A percentile compares a stretch with the other conserved stretches of the same genome.
Evolutionary conservation across 2,888 invertebrate species (phyloP).

Genomic region (Pecten maximus): DNA sequence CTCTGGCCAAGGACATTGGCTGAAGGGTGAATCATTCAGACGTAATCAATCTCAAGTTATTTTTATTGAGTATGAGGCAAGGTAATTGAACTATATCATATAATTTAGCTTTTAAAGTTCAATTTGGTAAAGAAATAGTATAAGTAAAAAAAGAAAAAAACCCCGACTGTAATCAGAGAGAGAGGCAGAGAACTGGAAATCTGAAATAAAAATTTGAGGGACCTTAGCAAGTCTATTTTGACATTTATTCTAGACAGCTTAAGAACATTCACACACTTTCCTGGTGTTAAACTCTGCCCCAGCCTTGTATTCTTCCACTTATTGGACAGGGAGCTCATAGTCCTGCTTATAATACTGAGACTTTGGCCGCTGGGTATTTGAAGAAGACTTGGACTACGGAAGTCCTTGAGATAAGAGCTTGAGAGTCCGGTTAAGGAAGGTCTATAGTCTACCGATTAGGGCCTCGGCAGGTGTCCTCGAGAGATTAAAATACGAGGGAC

Average conservation of each 20-base stretch:
- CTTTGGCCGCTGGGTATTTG: background rate
- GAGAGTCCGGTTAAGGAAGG: conserved; percentile 1
- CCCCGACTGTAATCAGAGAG: no score
- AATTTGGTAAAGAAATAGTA: no score
- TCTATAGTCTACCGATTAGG: background rate
- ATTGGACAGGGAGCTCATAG: background rate
- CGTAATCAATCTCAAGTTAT: no score
- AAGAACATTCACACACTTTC: background rate
- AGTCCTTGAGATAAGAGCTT: conserved; percentile 16
- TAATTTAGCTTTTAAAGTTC: no score
- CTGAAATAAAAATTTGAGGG: no score
- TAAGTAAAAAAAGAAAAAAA: no score
- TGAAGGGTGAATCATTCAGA: no score
- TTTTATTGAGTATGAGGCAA: no score
- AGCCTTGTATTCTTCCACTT: background rate
- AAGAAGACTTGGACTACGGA: background rate
- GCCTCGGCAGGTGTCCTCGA: background rate
- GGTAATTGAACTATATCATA: no score
- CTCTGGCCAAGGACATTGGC: no score
- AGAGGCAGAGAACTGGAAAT: no score
- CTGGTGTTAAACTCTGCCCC: background rate
- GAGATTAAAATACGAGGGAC: background rate
- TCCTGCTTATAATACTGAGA: background rate
- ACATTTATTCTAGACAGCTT: background rate
- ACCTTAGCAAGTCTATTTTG: background rate